Evolutionary conservation across 2,888 invertebrate genomes (phyloP).

Genomic region (Spilosoma lubricipeda): DNA sequence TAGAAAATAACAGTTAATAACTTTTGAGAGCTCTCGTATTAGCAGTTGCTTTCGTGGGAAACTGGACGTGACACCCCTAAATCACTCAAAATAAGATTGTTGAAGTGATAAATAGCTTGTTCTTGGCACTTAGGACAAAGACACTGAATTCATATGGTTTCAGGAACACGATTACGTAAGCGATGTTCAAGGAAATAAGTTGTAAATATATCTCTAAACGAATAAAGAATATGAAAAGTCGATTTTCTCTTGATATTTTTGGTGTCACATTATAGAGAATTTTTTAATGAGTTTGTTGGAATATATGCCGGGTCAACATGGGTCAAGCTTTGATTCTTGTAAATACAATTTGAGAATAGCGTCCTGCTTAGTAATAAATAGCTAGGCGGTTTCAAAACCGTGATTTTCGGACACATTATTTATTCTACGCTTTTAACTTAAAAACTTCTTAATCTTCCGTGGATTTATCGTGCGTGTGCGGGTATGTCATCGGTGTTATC

Average conservation of each 20-base stretch:
- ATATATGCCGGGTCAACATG: neutral
- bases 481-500: too few relatives aligned
- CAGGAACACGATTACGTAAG: conserved; percentile 44
- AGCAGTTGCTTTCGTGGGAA: conserved; percentile 44
- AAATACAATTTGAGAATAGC: neutral
- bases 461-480: too few relatives aligned
- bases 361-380: too few relatives aligned
- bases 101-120: conserved; percentile 49
- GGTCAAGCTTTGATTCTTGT: neutral
- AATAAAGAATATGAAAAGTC: conserved; percentile 11
- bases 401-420: neutral
- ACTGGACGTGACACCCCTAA: conserved; percentile 42
- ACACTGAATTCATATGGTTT: conserved; percentile 40
- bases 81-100: conserved; percentile 53
- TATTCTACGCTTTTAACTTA: too few relatives aligned
- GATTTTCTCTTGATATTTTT: neutral
- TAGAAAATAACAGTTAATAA: conserved; percentile 37
- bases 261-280: conserved; percentile 17
- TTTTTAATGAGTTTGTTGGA: neutral
- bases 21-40: conserved; percentile 31
- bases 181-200: conserved; percentile 40
- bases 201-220: conserved; percentile 31
- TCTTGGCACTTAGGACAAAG: conserved; percentile 46
- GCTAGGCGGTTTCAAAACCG: neutral
- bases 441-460: too few relatives aligned